Evolutionary conservation across 2,113 vertebrate species (phyloP), one percentile per base, ranked within the genome.

Genomic region (Spheniscus mendiculus): DNA sequence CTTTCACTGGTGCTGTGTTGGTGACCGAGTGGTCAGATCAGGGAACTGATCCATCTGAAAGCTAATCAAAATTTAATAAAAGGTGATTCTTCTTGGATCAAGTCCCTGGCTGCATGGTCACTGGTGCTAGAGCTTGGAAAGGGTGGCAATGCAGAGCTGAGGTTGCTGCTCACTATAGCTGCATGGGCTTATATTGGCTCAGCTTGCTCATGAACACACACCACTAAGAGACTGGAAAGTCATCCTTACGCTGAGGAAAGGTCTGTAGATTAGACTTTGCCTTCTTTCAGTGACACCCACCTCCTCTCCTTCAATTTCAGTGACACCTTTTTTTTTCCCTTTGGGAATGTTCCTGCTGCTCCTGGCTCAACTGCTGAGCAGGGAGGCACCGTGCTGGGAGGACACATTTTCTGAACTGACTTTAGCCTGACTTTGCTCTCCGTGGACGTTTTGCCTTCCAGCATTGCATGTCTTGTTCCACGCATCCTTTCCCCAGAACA

Each of bases 361-460:
- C 32, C 80, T 78, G n/a, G 45, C n/a, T 89, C 49, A 66, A 10
- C 1, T 69, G 27, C 67, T 86, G 36, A 38, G 62, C 49, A 26
- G 6, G 38, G 42, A 83, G 55, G 80, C 25, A 49, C 44, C 1
- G 2, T 7, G 15, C 13, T 53, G 40, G 58, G 34, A 92, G 26
- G 52, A 47, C 11, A 26, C 0, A 42, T 36, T 56, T 95, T 80
- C 70, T 65, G 61, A 80, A 27, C 19, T 49, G 62, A 65, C 88
- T 83, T 69, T 4, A 69, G 25, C 63, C 71, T 61, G 83, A 66
- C 62, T 69, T 19, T 61, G 52, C 71, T 76, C 62, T 34, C 25
- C 0, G 0, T 10, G 36, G 26, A 82, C 1, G 1, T 82, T 67
- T 44, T 83, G n/a, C 66, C 27, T 80, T 71, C 56, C 61, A 44